Conservation (phyloP, 1,140 invertebrate genomes). For the Drosophila biarmipes region DNA sequence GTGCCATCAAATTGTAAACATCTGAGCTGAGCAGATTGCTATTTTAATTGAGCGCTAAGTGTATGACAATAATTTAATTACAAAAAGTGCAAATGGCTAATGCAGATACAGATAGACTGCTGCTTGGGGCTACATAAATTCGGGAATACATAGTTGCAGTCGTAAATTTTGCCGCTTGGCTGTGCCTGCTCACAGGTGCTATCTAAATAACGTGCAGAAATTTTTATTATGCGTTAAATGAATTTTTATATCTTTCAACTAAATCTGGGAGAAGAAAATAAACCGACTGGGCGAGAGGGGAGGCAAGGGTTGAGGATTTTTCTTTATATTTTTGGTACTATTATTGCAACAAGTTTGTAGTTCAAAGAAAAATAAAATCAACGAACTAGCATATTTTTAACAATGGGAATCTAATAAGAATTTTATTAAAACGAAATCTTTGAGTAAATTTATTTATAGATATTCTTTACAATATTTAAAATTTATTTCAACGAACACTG, state of each 20-base stretch:
- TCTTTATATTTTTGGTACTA: not conserved
- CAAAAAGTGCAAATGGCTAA: conserved; percentile 49
- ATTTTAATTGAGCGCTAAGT: conserved; percentile 68
- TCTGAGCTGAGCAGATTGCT: conserved; percentile 31
- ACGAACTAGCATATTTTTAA: too few species aligned
- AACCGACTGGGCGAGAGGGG: not conserved
- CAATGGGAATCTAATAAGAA: too few species aligned
- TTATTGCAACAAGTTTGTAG: not conserved
- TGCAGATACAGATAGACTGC: conserved; percentile 1
- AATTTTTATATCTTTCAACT: conserved; percentile 72
- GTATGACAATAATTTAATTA: conserved; percentile 76
- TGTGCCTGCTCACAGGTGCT: conserved; percentile 43
- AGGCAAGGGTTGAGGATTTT: not conserved
- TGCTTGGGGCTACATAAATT: conserved; percentile 18
- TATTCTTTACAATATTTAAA: too few species aligned
- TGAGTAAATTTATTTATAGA: too few species aligned
- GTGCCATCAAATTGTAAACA: conserved; percentile 79
- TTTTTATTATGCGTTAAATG: conserved; percentile 80
- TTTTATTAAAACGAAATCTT: too few species aligned
- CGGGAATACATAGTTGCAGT: conserved; percentile 41
- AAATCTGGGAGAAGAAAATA: conserved; percentile 32
- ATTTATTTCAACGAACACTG: not conserved
- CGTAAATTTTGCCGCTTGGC: conserved; percentile 28
- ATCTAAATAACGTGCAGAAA: conserved; percentile 72
- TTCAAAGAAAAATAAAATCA: not conserved